phyloP scores from a whole-genome alignment of 2,888 invertebrate genomes.

The Proisotoma minuta region DNA sequence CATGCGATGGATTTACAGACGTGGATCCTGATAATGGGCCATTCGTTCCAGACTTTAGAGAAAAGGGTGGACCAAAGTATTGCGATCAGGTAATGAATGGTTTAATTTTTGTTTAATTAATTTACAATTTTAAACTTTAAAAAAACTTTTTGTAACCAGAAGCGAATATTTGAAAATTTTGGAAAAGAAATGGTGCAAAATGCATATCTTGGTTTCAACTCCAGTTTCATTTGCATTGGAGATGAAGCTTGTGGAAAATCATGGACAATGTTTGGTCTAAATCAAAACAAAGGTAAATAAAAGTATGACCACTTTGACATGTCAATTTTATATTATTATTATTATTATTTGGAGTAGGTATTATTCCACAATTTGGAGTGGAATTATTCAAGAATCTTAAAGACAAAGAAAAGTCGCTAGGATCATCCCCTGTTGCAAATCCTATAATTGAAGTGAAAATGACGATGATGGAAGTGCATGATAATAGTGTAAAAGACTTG shows the following conservation, averaged over 20 bases:
- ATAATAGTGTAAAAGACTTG: constrained; percentile 55
- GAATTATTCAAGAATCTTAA: constrained; percentile 55
- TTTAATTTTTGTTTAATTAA: too few species aligned
- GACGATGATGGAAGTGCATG: constrained; percentile 60
- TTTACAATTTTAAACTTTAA: too few species aligned
- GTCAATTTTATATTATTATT: constrained; percentile 15
- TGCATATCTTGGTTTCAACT: constrained; percentile 58
- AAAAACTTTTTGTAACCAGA: constrained; percentile 51
- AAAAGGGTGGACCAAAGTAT: constrained; percentile 52
- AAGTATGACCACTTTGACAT: constrained; percentile 1
- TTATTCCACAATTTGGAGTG: constrained; percentile 57
- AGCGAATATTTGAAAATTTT: constrained; percentile 55
- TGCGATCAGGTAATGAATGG: constrained; percentile 56
- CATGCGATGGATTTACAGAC: constrained; percentile 56
- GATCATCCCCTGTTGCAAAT: constrained; percentile 8
- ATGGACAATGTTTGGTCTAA: constrained; percentile 58
- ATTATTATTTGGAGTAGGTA: too few species aligned
- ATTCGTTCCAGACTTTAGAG: constrained; percentile 51
- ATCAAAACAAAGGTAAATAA: constrained; percentile 54
- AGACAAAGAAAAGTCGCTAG: constrained; percentile 49
- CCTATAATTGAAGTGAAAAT: constrained; percentile 51
- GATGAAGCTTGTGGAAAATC: constrained; percentile 59
- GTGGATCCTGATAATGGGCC: constrained; percentile 53
- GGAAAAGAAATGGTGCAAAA: constrained; percentile 56
- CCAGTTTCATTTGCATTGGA: constrained; percentile 58